Percentiles rank a stretch among this genome's conserved stretches.
phyloP scores from a whole-genome alignment of 2,888 invertebrate species.

The Drosophila nr. perissopoda region DNA sequence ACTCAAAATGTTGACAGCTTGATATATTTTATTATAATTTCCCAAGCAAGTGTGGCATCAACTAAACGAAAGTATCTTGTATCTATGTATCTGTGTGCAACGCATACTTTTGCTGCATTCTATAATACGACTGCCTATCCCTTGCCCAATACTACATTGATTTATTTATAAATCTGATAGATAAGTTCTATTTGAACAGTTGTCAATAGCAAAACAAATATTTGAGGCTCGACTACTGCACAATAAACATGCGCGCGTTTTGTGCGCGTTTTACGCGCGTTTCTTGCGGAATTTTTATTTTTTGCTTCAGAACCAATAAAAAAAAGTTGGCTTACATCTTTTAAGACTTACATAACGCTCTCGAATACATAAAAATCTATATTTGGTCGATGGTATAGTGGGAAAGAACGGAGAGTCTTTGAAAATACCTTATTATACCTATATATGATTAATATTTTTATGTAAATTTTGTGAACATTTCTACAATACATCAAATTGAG shows the following conservation, averaged over 20 bases:
- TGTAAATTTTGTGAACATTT: not conserved
- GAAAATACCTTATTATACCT: not conserved
- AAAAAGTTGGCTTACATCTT: not conserved
- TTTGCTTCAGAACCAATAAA: not conserved
- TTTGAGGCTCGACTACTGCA: conserved; percentile 5
- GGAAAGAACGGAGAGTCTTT: not conserved
- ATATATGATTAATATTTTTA: not conserved
- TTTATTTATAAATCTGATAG: conserved; percentile 74
- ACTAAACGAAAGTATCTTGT: conserved; percentile 43
- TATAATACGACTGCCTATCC: conserved; percentile 30
- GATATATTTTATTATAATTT: conserved; percentile 81
- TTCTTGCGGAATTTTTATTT: conserved; percentile 2
- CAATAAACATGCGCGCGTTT: conserved; percentile 15
- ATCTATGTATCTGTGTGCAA: conserved; percentile 25
- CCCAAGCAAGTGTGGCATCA: conserved; percentile 45
- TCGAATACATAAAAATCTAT: not conserved
- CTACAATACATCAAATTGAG: not conserved
- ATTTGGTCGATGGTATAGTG: not conserved
- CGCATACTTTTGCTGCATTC: conserved; percentile 49
- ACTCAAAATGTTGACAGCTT: conserved; percentile 78
- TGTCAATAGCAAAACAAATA: conserved; percentile 68
- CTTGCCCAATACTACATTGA: conserved; percentile 53
- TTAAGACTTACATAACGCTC: not conserved
- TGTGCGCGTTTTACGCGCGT: conserved; percentile 29
- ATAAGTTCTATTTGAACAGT: conserved; percentile 68